Evolutionary conservation across 2,797 vertebrate species (phyloP).

Genomic region (Aeoliscus strigatus): DNA sequence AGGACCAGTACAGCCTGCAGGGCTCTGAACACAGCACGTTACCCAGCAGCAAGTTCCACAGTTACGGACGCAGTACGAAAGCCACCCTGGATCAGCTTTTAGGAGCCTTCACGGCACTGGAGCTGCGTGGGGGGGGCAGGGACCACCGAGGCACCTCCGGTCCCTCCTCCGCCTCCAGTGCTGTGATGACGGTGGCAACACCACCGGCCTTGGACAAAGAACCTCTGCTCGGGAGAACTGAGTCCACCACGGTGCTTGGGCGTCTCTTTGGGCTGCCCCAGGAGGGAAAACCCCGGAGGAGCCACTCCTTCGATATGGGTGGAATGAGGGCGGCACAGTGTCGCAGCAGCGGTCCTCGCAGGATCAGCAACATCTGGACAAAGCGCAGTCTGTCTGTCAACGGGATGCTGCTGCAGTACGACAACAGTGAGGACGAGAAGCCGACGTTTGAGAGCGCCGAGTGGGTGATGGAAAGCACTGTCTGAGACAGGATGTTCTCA

Average conservation of each 20-base stretch:
- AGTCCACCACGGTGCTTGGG: conserved; percentile 81
- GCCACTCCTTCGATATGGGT: conserved; percentile 98
- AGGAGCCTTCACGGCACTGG: conserved; percentile 91
- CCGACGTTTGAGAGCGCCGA: conserved; percentile 86
- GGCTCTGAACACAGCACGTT: conserved; percentile 81
- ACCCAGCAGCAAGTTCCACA: conserved; percentile 83
- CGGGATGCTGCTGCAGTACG: conserved; percentile 93
- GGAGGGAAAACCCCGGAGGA: conserved; percentile 91
- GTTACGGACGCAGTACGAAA: conserved; percentile 71
- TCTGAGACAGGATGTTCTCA: conserved; percentile 75
- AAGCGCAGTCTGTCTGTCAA: conserved; percentile 97
- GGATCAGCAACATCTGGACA: conserved; percentile 97
- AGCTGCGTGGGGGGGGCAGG: conserved; percentile 84
- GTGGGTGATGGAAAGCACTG: conserved; percentile 98
- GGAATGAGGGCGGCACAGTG: conserved; percentile 79
- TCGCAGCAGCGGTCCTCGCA: conserved; percentile 85
- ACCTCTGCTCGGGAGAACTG: conserved; percentile 85
- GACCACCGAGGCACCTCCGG: conserved; percentile 75
- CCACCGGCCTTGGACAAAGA: conserved; percentile 85
- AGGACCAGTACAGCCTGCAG: conserved; percentile 76
- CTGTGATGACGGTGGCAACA: conserved; percentile 72
- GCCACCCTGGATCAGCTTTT: conserved; percentile 87
- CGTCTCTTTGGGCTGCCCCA: conserved; percentile 86
- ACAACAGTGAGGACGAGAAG: conserved; percentile 83
- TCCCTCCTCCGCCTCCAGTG: conserved; percentile 51